Evolutionary conservation across 1,140 invertebrate species (phyloP).

Genomic region (Drosophila serrata): DNA sequence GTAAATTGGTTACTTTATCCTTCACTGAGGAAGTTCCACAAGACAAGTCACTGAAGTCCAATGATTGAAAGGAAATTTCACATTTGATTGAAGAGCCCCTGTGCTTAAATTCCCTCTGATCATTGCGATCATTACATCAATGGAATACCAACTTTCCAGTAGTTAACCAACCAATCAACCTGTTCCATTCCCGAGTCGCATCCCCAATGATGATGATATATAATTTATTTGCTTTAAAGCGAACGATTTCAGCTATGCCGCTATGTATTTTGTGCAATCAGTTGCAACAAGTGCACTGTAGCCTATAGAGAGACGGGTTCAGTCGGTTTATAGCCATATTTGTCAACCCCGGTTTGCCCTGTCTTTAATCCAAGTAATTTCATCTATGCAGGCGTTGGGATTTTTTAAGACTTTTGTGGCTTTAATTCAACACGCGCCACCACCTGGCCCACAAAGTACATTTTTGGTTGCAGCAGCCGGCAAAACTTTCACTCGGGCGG

Average conservation of each 20-base stretch:
- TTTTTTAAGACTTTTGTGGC: constrained; percentile 19
- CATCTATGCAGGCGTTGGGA: constrained; percentile 35
- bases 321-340: constrained; percentile 28
- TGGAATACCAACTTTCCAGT: constrained; percentile 39
- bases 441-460: constrained; percentile 23
- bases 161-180: constrained; percentile 30
- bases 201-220: constrained; percentile 41
- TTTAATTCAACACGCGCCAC: constrained; percentile 48
- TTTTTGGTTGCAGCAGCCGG: constrained; percentile 12
- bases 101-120: constrained; percentile 1
- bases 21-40: too few relatives aligned
- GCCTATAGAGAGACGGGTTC: constrained; percentile 19
- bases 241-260: constrained; percentile 41
- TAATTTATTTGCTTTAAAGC: constrained; percentile 45
- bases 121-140: constrained; percentile 19
- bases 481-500: constrained; percentile 53
- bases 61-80: constrained; percentile 28
- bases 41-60: too few relatives aligned
- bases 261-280: constrained; percentile 43
- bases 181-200: constrained; percentile 39
- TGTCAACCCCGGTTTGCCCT: constrained; percentile 28
- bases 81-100: constrained; percentile 24
- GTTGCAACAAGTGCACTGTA: constrained; percentile 32
- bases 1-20: not conserved
- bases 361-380: constrained; percentile 52